These are phyloP conservation scores for Rhizomys pruinosus DNA, from an alignment of 2,113 vertebrate species.

Conservation along the genomic window DNA sequence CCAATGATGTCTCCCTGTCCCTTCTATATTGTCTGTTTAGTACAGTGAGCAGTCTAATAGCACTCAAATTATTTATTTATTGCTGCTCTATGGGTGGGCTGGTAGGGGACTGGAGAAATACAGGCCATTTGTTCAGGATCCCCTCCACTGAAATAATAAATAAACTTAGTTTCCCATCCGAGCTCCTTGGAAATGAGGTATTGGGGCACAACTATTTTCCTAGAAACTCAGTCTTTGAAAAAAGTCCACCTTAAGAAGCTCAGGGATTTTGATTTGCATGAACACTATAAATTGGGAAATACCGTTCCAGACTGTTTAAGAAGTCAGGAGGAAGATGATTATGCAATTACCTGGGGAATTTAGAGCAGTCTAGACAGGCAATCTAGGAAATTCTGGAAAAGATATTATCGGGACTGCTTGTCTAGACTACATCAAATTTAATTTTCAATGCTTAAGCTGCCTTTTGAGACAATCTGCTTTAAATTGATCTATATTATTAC, in stretches of 20 bases:
- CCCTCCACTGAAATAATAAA: not conserved
- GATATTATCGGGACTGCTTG: conserved; percentile 71
- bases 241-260: conserved; percentile 5
- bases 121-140: not conserved
- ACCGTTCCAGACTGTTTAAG: conserved; percentile 29
- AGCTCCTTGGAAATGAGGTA: not conserved
- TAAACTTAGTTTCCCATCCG: not conserved
- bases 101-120: not conserved
- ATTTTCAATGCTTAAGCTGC: conserved; percentile 67
- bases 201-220: not conserved
- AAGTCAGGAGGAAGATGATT: conserved; percentile 63
- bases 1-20: not conserved
- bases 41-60: not conserved
- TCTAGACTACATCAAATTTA: conserved; percentile 73
- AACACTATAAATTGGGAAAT: conserved; percentile 50
- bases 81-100: not conserved
- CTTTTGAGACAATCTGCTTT: conserved; percentile 67
- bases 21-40: not conserved
- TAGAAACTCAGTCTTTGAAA: not conserved
- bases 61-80: not conserved
- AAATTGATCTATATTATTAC: conserved; percentile 56
- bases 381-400: conserved; percentile 78
- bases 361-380: conserved; percentile 75
- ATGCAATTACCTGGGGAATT: conserved; percentile 67
- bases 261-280: conserved; percentile 36